These are phyloP conservation scores for Lathronympha strigana DNA, from an alignment of 2,888 invertebrate genomes.

Conservation along the genomic window DNA sequence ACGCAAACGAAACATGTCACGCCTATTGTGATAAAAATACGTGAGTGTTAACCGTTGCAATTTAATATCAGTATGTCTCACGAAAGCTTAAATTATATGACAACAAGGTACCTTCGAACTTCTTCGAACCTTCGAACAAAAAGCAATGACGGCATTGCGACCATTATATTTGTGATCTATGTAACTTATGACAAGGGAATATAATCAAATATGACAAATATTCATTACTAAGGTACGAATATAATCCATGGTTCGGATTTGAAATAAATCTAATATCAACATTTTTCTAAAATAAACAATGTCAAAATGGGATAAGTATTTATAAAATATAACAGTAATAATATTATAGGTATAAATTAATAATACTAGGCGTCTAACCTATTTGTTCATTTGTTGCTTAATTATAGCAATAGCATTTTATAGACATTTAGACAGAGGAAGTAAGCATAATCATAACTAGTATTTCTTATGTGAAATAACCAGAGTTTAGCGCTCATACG, in stretches of 20 bases:
- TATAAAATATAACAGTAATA: conserved; percentile 18
- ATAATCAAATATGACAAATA: not conserved
- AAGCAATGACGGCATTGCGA: not conserved
- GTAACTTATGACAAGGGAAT: not conserved
- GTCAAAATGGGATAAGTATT: conserved; percentile 1
- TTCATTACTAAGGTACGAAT: not conserved
- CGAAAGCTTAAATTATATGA: too few species aligned
- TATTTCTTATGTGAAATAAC: not conserved
- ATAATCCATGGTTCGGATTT: not conserved
- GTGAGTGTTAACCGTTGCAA: too few species aligned
- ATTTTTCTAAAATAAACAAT: not conserved
- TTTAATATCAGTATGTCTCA: too few species aligned
- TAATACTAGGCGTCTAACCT: conserved; percentile 26
- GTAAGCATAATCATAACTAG: not conserved
- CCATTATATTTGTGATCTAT: not conserved
- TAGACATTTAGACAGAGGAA: conserved; percentile 1
- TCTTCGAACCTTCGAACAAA: too few species aligned
- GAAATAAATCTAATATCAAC: not conserved
- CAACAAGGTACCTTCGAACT: conserved; percentile 1
- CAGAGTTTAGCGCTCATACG: not conserved
- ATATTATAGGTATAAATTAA: conserved; percentile 15
- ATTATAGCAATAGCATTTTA: conserved; percentile 11
- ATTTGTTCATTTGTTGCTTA: conserved; percentile 36
- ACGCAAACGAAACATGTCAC: too few species aligned
- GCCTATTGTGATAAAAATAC: too few species aligned